These are phyloP conservation scores for Maniola hyperantus DNA, from an alignment of 2,888 invertebrate species.

Conservation along the genomic window DNA sequence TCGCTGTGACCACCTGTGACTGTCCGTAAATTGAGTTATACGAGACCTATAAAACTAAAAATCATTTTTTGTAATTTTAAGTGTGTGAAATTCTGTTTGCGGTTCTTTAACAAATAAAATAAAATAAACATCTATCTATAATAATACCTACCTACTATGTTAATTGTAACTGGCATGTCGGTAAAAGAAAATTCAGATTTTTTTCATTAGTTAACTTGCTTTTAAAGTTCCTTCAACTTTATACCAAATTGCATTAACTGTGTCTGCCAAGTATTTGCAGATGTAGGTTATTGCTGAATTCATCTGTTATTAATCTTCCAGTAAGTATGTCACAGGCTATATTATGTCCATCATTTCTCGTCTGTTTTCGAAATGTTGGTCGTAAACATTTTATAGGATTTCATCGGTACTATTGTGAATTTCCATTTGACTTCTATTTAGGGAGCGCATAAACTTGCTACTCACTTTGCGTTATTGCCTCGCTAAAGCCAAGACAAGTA, in stretches of 20 bases:
- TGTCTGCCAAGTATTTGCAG: constrained; percentile 25
- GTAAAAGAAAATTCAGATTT: not conserved
- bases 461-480: constrained; percentile 28
- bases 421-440: constrained; percentile 54
- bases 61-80: no score
- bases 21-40: no score
- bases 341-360: constrained; percentile 30
- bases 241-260: not conserved
- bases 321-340: constrained; percentile 25
- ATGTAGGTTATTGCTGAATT: constrained; percentile 23
- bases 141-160: no score
- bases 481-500: constrained; percentile 20
- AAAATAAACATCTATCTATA: no score
- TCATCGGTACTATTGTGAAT: constrained; percentile 55
- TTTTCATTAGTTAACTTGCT: no score
- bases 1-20: no score
- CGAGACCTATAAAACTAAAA: no score
- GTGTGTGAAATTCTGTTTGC: no score
- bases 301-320: constrained; percentile 22
- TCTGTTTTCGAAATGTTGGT: constrained; percentile 55
- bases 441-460: constrained; percentile 47
- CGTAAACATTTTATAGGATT: constrained; percentile 65
- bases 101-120: no score
- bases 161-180: no score
- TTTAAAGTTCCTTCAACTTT: constrained; percentile 1